phyloP scores from a whole-genome alignment of 1,140 invertebrate species.

The Ips nitidus region DNA sequence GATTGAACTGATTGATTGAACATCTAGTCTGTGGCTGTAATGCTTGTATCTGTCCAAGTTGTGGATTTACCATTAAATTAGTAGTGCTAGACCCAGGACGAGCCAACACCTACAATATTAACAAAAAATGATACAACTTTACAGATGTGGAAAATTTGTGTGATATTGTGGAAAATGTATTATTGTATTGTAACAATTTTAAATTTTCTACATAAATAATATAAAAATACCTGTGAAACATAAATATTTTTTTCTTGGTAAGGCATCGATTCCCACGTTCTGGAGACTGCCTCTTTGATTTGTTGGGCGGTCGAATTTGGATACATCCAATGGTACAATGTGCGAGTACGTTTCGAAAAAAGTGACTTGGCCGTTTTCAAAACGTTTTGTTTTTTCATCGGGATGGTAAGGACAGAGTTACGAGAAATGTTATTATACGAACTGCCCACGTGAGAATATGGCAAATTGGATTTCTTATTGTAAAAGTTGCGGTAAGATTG shows the following conservation, averaged over 20 bases:
- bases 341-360: constrained; percentile 53
- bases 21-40: constrained; percentile 24
- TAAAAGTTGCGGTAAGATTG: no score
- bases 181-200: background rate
- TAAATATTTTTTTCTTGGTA: constrained; percentile 51
- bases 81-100: constrained; percentile 46
- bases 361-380: constrained; percentile 50
- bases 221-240: constrained; percentile 47
- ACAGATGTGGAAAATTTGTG: constrained; percentile 39
- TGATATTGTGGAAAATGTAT: background rate
- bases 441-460: background rate
- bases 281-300: constrained; percentile 47
- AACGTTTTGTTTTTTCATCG: constrained; percentile 44
- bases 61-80: constrained; percentile 51
- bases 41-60: constrained; percentile 43
- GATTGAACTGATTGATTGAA: constrained; percentile 21
- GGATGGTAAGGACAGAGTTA: background rate
- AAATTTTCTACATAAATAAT: background rate
- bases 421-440: constrained; percentile 4
- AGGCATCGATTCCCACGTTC: constrained; percentile 49
- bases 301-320: constrained; percentile 49
- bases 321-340: constrained; percentile 53
- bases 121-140: no score
- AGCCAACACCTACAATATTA: constrained; percentile 36
- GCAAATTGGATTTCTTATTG: background rate